These are phyloP conservation scores for Eptatretus atami DNA, from an alignment of 2,797 vertebrate genomes.

Conservation along the genomic window DNA sequence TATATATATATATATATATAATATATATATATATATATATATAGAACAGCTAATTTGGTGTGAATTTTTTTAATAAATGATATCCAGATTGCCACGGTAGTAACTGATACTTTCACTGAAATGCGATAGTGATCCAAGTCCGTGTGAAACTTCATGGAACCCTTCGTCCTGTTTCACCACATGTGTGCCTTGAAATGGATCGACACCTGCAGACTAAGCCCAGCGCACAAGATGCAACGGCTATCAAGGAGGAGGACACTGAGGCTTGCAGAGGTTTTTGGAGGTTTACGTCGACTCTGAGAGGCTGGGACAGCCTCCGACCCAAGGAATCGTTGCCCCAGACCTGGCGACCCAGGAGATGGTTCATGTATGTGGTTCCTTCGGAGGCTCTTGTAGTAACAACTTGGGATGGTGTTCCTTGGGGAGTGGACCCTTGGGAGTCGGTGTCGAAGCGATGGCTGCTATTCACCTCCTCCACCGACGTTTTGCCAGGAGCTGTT, in stretches of 20 bases:
- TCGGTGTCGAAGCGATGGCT: not conserved
- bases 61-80: no score
- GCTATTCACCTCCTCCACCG: not conserved
- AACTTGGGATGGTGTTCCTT: not conserved
- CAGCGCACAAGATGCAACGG: conserved; percentile 64
- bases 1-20: no score
- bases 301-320: not conserved
- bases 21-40: no score
- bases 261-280: not conserved
- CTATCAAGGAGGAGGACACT: conserved; percentile 53
- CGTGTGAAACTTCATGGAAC: no score
- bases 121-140: no score
- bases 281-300: not conserved
- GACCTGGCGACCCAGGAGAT: not conserved
- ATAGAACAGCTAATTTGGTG: no score
- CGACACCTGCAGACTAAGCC: conserved; percentile 91
- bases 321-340: not conserved
- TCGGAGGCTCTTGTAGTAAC: not conserved
- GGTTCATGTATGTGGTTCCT: no score
- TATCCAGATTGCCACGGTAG: no score
- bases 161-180: conserved; percentile 6
- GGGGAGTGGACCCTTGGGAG: not conserved
- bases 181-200: conserved; percentile 94
- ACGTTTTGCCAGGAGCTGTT: no score
- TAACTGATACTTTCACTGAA: no score